Percentiles rank a stretch among this genome's conserved stretches.
These are phyloP conservation scores for Zhuqinia jingwanae DNA, from an alignment of 2,888 invertebrate species.

Conservation along the genomic window DNA sequence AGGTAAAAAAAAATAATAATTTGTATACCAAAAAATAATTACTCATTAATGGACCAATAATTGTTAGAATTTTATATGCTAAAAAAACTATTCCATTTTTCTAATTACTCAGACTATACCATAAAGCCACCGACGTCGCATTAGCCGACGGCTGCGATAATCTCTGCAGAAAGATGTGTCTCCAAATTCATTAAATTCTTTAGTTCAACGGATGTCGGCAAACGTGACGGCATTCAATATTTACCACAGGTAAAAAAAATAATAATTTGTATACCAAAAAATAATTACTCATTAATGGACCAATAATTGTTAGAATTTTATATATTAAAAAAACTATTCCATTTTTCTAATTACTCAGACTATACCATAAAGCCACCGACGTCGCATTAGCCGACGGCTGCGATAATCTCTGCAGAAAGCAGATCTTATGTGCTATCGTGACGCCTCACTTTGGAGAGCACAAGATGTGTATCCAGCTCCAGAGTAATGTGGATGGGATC, in stretches of 20 bases:
- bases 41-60: too few species aligned
- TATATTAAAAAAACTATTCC: too few species aligned
- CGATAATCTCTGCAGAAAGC: slow-evolving; percentile 82
- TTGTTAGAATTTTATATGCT: too few species aligned
- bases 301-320: too few species aligned
- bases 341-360: too few species aligned
- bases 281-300: too few species aligned
- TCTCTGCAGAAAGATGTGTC: slow-evolving; percentile 84
- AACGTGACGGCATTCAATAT: slow-evolving; percentile 82
- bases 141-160: slow-evolving; percentile 82
- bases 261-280: too few species aligned
- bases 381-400: slow-evolving; percentile 82
- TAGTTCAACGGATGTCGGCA: slow-evolving; percentile 84
- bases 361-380: slow-evolving; percentile 83
- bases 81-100: too few species aligned
- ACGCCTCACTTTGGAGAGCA: slow-evolving; percentile 83
- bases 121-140: slow-evolving; percentile 83
- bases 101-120: slow-evolving; percentile 83
- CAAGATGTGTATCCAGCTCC: slow-evolving; percentile 80
- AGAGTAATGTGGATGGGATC: slow-evolving; percentile 74
- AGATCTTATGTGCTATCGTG: slow-evolving; percentile 84
- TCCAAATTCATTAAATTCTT: slow-evolving; percentile 84
- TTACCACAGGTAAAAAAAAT: slow-evolving; percentile 81
- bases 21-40: too few species aligned
- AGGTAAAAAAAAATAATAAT: too few species aligned